A percentile compares a stretch with the other conserved stretches of the same genome.
Evolutionary conservation across 2,888 invertebrate genomes (phyloP).

Genomic region (Lumbricus terrestris): DNA sequence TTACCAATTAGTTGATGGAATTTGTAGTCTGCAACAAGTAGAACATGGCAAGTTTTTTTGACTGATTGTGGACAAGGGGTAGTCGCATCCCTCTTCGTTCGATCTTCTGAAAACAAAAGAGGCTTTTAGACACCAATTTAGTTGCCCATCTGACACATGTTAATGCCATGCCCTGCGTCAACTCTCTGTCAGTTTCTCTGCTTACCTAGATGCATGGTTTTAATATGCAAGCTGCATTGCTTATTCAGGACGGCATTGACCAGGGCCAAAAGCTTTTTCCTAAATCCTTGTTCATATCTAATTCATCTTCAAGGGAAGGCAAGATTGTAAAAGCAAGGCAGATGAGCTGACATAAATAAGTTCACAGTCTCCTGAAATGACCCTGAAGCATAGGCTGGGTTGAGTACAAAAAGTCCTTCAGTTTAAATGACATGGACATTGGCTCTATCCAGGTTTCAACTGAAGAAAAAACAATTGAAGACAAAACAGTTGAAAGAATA

Average conservation of each 20-base stretch:
- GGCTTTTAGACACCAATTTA: neutral
- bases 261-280: neutral
- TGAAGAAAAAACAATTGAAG: neutral
- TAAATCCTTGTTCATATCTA: neutral
- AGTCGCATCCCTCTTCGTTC: neutral
- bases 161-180: neutral
- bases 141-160: neutral
- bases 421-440: neutral
- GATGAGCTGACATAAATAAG: too few species aligned
- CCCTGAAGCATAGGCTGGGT: too few species aligned
- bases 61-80: conserved; percentile 25
- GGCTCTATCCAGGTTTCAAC: neutral
- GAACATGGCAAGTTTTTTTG: conserved; percentile 70
- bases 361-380: too few species aligned
- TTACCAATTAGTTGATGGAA: conserved; percentile 95
- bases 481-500: too few species aligned
- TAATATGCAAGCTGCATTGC: neutral
- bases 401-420: neutral
- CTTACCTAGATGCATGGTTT: neutral
- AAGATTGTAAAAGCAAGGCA: neutral
- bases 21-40: conserved; percentile 89
- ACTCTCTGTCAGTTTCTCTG: neutral
- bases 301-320: neutral
- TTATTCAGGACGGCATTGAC: neutral
- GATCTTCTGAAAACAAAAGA: neutral